A percentile compares a stretch with the other conserved stretches of the same genome.
Conservation (phyloP, 2,888 invertebrate genomes). For the Napeogenes sylphis region DNA sequence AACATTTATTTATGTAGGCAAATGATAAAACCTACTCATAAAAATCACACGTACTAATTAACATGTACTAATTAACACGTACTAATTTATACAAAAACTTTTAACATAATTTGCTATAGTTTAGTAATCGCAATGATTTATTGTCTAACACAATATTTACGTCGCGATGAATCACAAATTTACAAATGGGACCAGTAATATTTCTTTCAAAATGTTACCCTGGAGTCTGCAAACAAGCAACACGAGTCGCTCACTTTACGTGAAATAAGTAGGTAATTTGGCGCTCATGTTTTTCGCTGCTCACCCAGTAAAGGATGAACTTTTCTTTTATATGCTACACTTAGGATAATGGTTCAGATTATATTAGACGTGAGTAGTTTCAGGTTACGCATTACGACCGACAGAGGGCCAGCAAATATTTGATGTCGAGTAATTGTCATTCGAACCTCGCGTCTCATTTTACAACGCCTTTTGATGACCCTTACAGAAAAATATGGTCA, state of each 20-base stretch:
- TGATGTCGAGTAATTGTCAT: conserved; percentile 71
- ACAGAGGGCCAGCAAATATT: conserved; percentile 72
- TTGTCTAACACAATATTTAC: neutral
- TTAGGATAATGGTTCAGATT: conserved; percentile 19
- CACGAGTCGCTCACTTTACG: conserved; percentile 53
- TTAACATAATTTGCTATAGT: neutral
- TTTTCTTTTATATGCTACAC: conserved; percentile 14
- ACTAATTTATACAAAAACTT: too few species aligned
- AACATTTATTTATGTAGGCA: neutral
- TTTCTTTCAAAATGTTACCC: conserved; percentile 56
- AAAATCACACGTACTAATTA: too few species aligned
- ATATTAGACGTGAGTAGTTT: conserved; percentile 36
- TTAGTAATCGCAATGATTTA: neutral
- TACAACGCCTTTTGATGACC: conserved; percentile 39
- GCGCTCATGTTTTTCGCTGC: conserved; percentile 39
- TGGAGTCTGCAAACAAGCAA: conserved; percentile 72
- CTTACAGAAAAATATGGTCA: conserved; percentile 26
- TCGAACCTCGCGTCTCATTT: conserved; percentile 52
- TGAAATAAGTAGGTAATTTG: conserved; percentile 65
- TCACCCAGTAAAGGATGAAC: conserved; percentile 37
- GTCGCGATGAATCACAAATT: conserved; percentile 8
- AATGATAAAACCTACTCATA: neutral
- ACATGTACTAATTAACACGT: too few species aligned
- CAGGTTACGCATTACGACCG: conserved; percentile 69
- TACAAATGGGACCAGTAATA: conserved; percentile 39